Conservation (phyloP, 2,113 vertebrate genomes). For the Halichoeres trimaculatus region DNA sequence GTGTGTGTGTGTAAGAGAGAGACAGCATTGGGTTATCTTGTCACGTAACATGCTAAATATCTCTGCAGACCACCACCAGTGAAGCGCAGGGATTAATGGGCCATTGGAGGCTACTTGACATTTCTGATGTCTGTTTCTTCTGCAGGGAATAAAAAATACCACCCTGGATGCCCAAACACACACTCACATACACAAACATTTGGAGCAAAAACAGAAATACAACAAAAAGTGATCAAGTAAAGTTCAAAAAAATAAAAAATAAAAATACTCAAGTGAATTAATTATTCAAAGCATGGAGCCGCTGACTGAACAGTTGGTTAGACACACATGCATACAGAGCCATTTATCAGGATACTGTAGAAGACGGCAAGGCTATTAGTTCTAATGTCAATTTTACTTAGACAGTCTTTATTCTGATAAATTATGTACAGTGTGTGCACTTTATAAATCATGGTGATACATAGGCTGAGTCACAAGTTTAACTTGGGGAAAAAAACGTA, state of each 20-base stretch:
- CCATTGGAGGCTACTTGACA: constrained; percentile 66
- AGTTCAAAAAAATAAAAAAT: no score
- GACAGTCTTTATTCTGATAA: constrained; percentile 7
- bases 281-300: constrained; percentile 11
- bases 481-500: constrained; percentile 20
- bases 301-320: constrained; percentile 2
- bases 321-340: constrained; percentile 9
- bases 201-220: not conserved
- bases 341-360: constrained; percentile 20
- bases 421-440: constrained; percentile 11
- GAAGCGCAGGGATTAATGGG: constrained; percentile 63
- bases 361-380: constrained; percentile 15
- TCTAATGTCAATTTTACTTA: constrained; percentile 29
- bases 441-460: constrained; percentile 32
- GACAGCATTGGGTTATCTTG: constrained; percentile 26
- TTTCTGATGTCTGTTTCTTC: constrained; percentile 48
- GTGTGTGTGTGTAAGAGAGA: not conserved
- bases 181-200: not conserved
- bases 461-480: constrained; percentile 3
- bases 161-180: constrained; percentile 1
- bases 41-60: constrained; percentile 60
- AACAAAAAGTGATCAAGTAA: not conserved
- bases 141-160: constrained; percentile 45
- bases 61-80: constrained; percentile 51
- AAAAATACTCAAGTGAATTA: not conserved